phyloP scores from a whole-genome alignment of 2,888 invertebrate genomes.

The Apodemia duryi region DNA sequence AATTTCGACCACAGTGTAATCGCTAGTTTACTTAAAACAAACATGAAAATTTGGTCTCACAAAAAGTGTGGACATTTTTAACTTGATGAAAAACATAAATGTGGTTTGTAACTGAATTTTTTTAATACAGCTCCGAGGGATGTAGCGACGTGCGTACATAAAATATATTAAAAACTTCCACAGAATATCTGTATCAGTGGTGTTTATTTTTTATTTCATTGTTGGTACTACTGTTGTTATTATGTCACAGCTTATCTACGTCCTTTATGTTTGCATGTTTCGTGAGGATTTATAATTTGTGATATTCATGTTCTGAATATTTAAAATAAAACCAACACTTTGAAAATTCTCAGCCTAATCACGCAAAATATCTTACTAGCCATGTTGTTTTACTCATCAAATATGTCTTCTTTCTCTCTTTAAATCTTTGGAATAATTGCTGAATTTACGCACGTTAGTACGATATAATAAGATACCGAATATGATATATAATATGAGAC shows the following conservation, averaged over 20 bases:
- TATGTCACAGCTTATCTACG: neutral
- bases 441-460: no score
- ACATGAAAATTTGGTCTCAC: slow-evolving; percentile 2
- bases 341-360: no score
- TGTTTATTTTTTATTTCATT: slow-evolving; percentile 13
- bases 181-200: slow-evolving; percentile 13
- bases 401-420: no score
- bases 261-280: neutral
- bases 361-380: no score
- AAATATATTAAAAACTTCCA: slow-evolving; percentile 35
- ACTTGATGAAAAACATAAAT: slow-evolving; percentile 57
- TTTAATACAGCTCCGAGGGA: slow-evolving; percentile 33
- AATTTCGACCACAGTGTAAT: no score
- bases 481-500: no score
- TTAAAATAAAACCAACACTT: no score
- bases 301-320: neutral
- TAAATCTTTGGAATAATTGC: no score
- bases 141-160: slow-evolving; percentile 37
- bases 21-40: neutral
- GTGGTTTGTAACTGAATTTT: slow-evolving; percentile 58
- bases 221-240: neutral
- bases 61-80: slow-evolving; percentile 40
- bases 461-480: no score
- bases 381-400: no score
- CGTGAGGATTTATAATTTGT: neutral